These are phyloP conservation scores for Gambusia holbrooki DNA, from an alignment of 2,113 vertebrate genomes.

Conservation along the genomic window DNA sequence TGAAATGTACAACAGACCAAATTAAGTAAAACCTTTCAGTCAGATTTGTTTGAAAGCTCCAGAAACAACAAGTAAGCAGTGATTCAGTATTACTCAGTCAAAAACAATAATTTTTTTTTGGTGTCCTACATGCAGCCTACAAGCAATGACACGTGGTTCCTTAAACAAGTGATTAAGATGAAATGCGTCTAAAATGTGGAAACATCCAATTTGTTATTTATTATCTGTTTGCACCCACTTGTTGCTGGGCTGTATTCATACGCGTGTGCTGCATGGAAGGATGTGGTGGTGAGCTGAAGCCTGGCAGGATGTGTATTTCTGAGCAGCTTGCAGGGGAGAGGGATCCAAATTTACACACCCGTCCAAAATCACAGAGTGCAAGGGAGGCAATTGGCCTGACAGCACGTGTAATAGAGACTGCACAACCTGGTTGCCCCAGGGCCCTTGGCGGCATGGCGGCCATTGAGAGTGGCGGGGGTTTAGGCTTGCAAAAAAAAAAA, in stretches of 20 bases:
- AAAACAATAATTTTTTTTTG: slow-evolving; percentile 4
- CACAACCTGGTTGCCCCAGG: slow-evolving; percentile 51
- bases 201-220: slow-evolving; percentile 38
- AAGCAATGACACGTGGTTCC: slow-evolving; percentile 21
- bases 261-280: slow-evolving; percentile 30
- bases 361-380: slow-evolving; percentile 57
- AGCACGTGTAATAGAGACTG: slow-evolving; percentile 64
- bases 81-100: neutral
- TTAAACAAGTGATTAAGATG: slow-evolving; percentile 37
- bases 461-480: slow-evolving; percentile 33
- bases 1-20: neutral
- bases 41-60: slow-evolving; percentile 1
- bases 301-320: slow-evolving; percentile 57
- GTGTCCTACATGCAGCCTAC: neutral
- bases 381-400: slow-evolving; percentile 67
- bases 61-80: neutral
- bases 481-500: slow-evolving; percentile 32
- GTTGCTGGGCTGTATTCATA: slow-evolving; percentile 13
- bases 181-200: slow-evolving; percentile 37
- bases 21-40: neutral
- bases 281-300: slow-evolving; percentile 48
- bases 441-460: slow-evolving; percentile 36
- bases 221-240: slow-evolving; percentile 31
- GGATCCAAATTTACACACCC: slow-evolving; percentile 47
- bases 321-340: slow-evolving; percentile 35